These are phyloP conservation scores for Tetramorium parvispinum DNA, from an alignment of 1,140 invertebrate genomes.

Conservation along the genomic window DNA sequence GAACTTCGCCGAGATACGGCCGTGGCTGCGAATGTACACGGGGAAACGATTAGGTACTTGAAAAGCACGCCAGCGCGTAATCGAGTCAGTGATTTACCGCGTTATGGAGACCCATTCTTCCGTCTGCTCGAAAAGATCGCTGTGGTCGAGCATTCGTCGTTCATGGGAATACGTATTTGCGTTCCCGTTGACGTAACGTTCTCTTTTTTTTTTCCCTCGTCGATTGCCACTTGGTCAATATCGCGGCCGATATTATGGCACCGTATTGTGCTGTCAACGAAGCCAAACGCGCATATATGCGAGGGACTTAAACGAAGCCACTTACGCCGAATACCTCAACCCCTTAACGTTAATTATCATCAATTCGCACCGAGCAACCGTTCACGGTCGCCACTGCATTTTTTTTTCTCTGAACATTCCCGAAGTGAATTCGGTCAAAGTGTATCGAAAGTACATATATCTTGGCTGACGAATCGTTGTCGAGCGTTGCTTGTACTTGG, in stretches of 20 bases:
- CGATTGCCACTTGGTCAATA: conserved; percentile 3
- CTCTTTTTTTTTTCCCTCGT: neutral
- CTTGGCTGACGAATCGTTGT: neutral
- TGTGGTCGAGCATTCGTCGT: conserved; percentile 40
- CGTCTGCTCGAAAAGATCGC: conserved; percentile 40
- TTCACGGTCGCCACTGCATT: conserved; percentile 10
- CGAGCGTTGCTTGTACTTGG: neutral
- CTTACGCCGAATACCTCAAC: conserved; percentile 52
- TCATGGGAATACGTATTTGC: neutral
- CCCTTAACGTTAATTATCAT: conserved; percentile 57
- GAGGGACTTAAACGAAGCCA: conserved; percentile 60
- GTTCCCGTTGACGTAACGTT: neutral
- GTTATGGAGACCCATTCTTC: neutral
- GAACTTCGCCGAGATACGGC: neutral
- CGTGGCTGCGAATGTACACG: neutral
- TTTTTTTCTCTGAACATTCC: conserved; percentile 9
- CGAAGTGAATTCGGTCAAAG: neutral
- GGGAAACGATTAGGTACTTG: neutral
- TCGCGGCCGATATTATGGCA: conserved; percentile 1
- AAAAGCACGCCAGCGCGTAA: neutral
- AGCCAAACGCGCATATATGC: conserved; percentile 7
- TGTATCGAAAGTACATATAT: neutral
- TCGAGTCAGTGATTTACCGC: neutral
- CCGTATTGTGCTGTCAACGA: conserved; percentile 4
- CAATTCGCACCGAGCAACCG: conserved; percentile 27